A percentile compares a stretch with the other conserved stretches of the same genome.
These are phyloP conservation scores for Fissipunctia ypsillon DNA, from an alignment of 2,888 invertebrate species.

Conservation along the genomic window DNA sequence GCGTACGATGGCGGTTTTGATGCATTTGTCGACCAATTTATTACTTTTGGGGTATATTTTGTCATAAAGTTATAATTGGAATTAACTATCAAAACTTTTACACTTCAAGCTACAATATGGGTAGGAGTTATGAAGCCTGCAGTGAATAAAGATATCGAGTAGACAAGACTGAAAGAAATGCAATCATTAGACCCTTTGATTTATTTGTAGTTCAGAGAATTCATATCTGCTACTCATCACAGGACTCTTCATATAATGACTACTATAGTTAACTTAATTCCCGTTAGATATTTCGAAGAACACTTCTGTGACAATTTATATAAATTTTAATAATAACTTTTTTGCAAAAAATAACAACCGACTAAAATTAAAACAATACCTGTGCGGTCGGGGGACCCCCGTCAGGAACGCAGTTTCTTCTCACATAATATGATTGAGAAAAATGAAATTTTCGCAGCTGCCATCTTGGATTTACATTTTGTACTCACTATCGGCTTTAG, in stretches of 20 bases:
- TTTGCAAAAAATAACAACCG: too few species aligned
- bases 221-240: not conserved
- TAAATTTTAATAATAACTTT: too few species aligned
- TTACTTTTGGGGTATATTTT: not conserved
- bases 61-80: not conserved
- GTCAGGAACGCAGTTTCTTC: too few species aligned
- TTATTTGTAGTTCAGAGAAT: not conserved
- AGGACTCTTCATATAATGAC: not conserved
- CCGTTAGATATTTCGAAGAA: not conserved
- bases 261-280: not conserved
- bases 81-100: not conserved
- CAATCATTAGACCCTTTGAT: not conserved
- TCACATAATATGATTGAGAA: too few species aligned
- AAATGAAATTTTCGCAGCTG: too few species aligned
- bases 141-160: not conserved
- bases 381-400: too few species aligned
- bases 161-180: not conserved
- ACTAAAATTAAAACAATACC: too few species aligned
- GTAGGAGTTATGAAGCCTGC: not conserved
- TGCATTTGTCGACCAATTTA: slow-evolving; percentile 12
- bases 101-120: not conserved
- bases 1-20: slow-evolving; percentile 11
- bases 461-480: too few species aligned
- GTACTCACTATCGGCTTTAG: too few species aligned
- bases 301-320: not conserved